phyloP scores from a whole-genome alignment of 2,797 vertebrate species.

The Serranus cabrilla region DNA sequence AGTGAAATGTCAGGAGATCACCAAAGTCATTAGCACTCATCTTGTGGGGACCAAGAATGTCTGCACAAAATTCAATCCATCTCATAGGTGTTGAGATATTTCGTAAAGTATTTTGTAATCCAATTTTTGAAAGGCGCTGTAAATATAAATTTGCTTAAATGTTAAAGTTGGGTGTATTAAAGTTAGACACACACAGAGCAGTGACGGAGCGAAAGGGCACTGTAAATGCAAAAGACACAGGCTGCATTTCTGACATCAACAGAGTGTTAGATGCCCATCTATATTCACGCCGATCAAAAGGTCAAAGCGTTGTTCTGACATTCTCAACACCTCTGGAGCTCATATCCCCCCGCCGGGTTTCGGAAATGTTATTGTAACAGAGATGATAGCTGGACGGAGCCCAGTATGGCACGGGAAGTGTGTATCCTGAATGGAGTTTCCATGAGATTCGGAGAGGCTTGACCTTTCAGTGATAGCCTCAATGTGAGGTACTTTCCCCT shows the following conservation, averaged over 20 bases:
- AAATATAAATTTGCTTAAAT: slow-evolving; percentile 23
- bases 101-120: not conserved
- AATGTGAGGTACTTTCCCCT: slow-evolving; percentile 77
- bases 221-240: slow-evolving; percentile 63
- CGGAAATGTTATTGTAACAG: slow-evolving; percentile 72
- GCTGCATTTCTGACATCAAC: slow-evolving; percentile 60
- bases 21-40: not conserved
- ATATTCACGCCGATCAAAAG: slow-evolving; percentile 78
- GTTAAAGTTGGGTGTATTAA: slow-evolving; percentile 25
- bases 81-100: not conserved
- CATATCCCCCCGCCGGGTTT: slow-evolving; percentile 19
- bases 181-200: slow-evolving; percentile 21
- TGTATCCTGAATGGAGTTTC: slow-evolving; percentile 73
- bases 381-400: slow-evolving; percentile 62
- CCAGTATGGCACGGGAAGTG: slow-evolving; percentile 43
- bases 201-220: slow-evolving; percentile 66
- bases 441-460: slow-evolving; percentile 67
- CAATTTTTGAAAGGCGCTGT: slow-evolving; percentile 12
- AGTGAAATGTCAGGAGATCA: not conserved
- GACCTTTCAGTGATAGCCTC: slow-evolving; percentile 81
- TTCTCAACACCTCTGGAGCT: slow-evolving; percentile 74
- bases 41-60: not conserved
- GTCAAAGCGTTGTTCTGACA: slow-evolving; percentile 79
- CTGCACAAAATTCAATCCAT: not conserved
- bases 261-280: slow-evolving; percentile 70